Evolutionary conservation across 2,888 invertebrate species (phyloP), one percentile per base, ranked within the genome.

Genomic region (Ethmia dodecea): DNA sequence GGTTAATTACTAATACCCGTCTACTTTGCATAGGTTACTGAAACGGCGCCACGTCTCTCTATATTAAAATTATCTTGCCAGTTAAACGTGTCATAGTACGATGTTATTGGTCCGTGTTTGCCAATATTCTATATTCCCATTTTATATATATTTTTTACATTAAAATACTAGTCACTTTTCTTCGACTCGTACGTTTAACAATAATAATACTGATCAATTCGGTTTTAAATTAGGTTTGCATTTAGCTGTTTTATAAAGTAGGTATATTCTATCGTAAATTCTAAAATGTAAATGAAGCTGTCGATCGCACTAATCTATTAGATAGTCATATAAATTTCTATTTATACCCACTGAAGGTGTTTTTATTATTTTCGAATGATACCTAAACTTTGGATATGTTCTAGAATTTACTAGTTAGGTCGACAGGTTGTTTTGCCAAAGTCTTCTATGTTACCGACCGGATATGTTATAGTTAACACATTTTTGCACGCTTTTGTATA

Each of bases 11-110:
- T 60, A 10, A 30, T 25, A 28, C 24, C 40, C 40, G 42, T 43
- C 45, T 54, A 49, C 37, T 55, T 52, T 52, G 55, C 42, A 52
- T 55, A 55, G 51, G 43, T 55, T 43, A 49, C 37, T 41, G 42
- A 42, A 42, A 52, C 47, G 55, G 55, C 58, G 57, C 49, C 56
- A 50, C 40, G 67, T 71, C 79, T 80, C 80, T 79, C 79, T 80
- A 76, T 38, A 40, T 47, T 37, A 38, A 3, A 5, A n/a, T 14
- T 11, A 49, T 77, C 79, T 81, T 81, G 81, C 80, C 81, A 72
- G 60, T 49, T 60, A 57, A 56, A 60, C 57, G 60, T 69, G 62
- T 70, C 63, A 66, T 57, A 57, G 42, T 58, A 39, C 41, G 33
- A 52, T 38, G 40, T 55, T 58, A 43, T 53, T 55, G 52, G 60